phyloP scores from a whole-genome alignment of 2,113 vertebrate genomes.

The Centropristis striata region DNA sequence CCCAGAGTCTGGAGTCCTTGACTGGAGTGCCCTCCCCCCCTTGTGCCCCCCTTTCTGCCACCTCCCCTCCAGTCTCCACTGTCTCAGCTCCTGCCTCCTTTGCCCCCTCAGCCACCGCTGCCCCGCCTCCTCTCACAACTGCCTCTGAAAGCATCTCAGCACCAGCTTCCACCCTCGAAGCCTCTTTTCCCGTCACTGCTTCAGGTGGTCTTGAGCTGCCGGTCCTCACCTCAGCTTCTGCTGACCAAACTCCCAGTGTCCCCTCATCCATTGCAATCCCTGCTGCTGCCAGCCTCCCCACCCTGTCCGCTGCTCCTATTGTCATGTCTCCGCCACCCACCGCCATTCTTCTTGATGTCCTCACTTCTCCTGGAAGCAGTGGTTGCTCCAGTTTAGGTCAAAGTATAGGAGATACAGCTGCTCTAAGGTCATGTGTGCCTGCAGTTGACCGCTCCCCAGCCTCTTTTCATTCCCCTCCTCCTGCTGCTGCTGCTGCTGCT shows the following conservation, averaged over 20 bases:
- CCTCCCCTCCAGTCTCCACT: slow-evolving; percentile 67
- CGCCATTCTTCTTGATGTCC: slow-evolving; percentile 29
- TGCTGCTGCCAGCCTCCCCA: slow-evolving; percentile 42
- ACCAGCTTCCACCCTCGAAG: slow-evolving; percentile 55
- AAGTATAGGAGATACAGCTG: slow-evolving; percentile 53
- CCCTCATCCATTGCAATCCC: slow-evolving; percentile 46
- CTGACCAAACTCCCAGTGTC: slow-evolving; percentile 43
- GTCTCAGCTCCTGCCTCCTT: slow-evolving; percentile 72
- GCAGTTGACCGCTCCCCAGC: slow-evolving; percentile 47
- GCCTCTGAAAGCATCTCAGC: slow-evolving; percentile 64
- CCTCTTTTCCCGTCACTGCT: slow-evolving; percentile 47
- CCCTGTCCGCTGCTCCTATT: slow-evolving; percentile 32
- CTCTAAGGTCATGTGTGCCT: slow-evolving; percentile 47
- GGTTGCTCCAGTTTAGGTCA: slow-evolving; percentile 55
- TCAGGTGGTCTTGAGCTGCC: slow-evolving; percentile 45
- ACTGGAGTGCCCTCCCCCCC: slow-evolving; percentile 65
- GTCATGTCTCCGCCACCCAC: slow-evolving; percentile 39
- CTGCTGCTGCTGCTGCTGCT: slow-evolving; percentile 54
- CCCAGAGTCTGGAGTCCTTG: slow-evolving; percentile 77
- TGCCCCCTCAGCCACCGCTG: slow-evolving; percentile 45
- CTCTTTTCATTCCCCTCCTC: slow-evolving; percentile 63
- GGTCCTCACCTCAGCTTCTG: slow-evolving; percentile 34
- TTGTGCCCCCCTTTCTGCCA: slow-evolving; percentile 50
- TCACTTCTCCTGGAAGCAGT: slow-evolving; percentile 56
- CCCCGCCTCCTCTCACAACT: slow-evolving; percentile 44